phyloP scores from a whole-genome alignment of 2,888 invertebrate species.

The Halictus quadricinctus region DNA sequence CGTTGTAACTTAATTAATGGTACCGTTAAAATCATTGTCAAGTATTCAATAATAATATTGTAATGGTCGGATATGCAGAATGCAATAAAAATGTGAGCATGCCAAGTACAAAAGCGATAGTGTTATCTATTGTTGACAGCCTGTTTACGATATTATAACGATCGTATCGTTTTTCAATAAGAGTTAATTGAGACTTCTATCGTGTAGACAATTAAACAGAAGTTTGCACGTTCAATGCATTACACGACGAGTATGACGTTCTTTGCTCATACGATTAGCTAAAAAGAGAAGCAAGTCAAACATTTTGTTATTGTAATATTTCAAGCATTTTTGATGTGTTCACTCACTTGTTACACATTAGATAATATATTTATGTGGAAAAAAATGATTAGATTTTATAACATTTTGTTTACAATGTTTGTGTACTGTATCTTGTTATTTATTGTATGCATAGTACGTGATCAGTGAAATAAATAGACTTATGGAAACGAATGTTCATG shows the following conservation, averaged over 20 bases:
- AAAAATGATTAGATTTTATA: slow-evolving; percentile 36
- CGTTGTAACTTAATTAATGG: slow-evolving; percentile 8
- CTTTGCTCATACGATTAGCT: slow-evolving; percentile 26
- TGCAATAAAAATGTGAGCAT: slow-evolving; percentile 62
- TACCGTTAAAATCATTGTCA: neutral
- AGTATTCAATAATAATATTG: slow-evolving; percentile 2
- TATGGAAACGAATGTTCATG: slow-evolving; percentile 9
- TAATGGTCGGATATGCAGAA: neutral
- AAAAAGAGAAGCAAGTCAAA: neutral
- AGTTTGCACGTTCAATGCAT: slow-evolving; percentile 31
- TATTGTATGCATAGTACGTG: slow-evolving; percentile 45
- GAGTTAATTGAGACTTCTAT: slow-evolving; percentile 26
- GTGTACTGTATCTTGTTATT: slow-evolving; percentile 36
- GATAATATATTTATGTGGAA: slow-evolving; percentile 9
- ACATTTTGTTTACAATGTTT: slow-evolving; percentile 45
- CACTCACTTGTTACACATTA: slow-evolving; percentile 24
- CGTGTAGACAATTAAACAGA: slow-evolving; percentile 52
- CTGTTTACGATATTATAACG: slow-evolving; percentile 10
- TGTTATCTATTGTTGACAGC: slow-evolving; percentile 26
- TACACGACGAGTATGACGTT: slow-evolving; percentile 5
- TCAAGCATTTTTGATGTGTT: slow-evolving; percentile 40
- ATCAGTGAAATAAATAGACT: slow-evolving; percentile 46
- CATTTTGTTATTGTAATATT: slow-evolving; percentile 18
- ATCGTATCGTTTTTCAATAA: slow-evolving; percentile 22
- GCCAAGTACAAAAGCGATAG: slow-evolving; percentile 68